phyloP scores from a whole-genome alignment of 2,113 vertebrate genomes.

The Spermophilus dauricus region DNA sequence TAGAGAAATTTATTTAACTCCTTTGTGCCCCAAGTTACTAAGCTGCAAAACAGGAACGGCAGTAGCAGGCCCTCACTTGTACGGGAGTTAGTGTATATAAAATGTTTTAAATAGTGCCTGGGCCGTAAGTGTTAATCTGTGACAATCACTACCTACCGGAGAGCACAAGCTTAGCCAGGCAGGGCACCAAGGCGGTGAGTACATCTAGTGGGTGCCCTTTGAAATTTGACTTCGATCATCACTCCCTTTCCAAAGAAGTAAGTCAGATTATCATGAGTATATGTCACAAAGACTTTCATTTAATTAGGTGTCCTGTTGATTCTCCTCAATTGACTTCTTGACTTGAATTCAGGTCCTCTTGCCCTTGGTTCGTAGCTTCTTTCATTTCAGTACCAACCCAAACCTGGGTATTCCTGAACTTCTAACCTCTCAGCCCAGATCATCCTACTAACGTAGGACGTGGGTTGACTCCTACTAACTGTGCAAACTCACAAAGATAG shows the following conservation, averaged over 20 bases:
- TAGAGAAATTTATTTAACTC: not conserved
- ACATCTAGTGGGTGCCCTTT: not conserved
- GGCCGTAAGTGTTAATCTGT: not conserved
- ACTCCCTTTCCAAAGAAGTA: not conserved
- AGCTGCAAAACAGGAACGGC: not conserved
- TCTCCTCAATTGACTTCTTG: conserved; percentile 70
- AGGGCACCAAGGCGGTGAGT: not conserved
- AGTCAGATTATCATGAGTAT: not conserved
- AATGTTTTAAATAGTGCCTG: not conserved
- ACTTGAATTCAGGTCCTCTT: conserved; percentile 46
- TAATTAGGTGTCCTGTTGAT: conserved; percentile 74
- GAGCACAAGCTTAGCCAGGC: not conserved
- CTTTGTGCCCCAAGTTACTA: not conserved
- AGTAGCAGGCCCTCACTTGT: not conserved
- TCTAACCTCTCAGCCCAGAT: conserved; percentile 44
- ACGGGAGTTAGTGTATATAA: not conserved
- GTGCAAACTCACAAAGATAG: conserved; percentile 29
- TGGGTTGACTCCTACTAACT: conserved; percentile 23
- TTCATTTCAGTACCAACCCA: conserved; percentile 62
- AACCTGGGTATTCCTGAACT: conserved; percentile 27
- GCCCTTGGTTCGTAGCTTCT: conserved; percentile 56
- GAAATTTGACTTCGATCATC: not conserved
- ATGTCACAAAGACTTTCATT: conserved; percentile 66
- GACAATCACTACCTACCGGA: not conserved
- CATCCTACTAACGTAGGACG: not conserved